Conservation (phyloP, 2,113 vertebrate species). For the Eurystomus gularis region DNA sequence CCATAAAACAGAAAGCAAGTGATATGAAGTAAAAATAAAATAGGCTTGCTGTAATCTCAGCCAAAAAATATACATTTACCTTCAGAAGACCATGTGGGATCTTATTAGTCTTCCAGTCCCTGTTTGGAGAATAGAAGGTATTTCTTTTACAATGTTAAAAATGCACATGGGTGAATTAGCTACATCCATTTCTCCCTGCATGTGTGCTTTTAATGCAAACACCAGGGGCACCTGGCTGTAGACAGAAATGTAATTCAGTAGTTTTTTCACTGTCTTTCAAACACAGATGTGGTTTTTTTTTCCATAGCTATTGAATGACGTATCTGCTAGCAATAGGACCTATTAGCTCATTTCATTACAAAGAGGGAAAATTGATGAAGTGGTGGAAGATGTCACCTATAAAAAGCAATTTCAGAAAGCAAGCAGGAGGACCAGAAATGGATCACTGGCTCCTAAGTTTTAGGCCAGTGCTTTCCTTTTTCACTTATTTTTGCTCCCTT, state of each 20-base stretch:
- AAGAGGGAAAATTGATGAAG: neutral
- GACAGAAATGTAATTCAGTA: neutral
- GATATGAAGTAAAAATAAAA: neutral
- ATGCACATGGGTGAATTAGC: neutral
- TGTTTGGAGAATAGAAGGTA: neutral
- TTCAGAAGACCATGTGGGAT: neutral
- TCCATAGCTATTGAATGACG: neutral
- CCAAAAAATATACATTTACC: neutral
- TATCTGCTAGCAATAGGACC: neutral
- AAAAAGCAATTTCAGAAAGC: neutral
- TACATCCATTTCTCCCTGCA: neutral
- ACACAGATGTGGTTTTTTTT: neutral
- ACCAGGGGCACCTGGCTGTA: neutral
- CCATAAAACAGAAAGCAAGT: neutral
- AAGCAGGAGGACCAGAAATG: neutral
- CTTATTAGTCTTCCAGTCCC: neutral
- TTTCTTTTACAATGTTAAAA: neutral
- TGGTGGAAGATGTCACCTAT: neutral
- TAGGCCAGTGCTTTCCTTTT: neutral
- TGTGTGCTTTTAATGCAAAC: neutral
- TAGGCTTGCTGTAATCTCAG: neutral
- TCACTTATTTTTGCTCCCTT: neutral
- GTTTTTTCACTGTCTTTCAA: neutral
- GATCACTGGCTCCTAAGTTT: neutral
- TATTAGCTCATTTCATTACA: neutral